These are phyloP conservation scores for Eupleurogrammus muticus DNA, from an alignment of 2,797 vertebrate species.

Conservation along the genomic window DNA sequence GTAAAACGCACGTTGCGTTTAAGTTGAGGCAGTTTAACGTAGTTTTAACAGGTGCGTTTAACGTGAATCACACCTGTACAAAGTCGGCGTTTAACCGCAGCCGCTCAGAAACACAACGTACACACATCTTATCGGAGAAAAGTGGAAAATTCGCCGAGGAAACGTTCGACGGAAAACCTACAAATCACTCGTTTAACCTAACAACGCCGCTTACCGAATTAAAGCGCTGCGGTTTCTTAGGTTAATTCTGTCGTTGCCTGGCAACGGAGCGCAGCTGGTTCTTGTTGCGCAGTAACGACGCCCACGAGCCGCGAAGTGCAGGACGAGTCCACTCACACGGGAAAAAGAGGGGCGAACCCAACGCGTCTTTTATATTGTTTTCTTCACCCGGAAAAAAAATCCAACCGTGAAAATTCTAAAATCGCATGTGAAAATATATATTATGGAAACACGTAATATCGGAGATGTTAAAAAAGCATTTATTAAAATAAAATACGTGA, in stretches of 20 bases:
- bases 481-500: neutral
- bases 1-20: neutral
- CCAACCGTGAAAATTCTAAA: accelerated
- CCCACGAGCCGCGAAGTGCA: conserved; percentile 16
- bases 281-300: conserved; percentile 54
- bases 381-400: accelerated
- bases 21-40: neutral
- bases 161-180: neutral
- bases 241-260: conserved; percentile 51
- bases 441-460: accelerated
- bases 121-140: neutral
- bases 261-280: conserved; percentile 52
- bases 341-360: neutral
- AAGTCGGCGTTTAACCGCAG: neutral
- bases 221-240: neutral
- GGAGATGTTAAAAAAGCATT: accelerated
- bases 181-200: neutral
- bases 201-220: conserved; percentile 28
- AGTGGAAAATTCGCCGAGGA: neutral
- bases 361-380: neutral
- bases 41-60: conserved; percentile 24
- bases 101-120: neutral
- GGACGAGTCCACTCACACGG: conserved; percentile 55
- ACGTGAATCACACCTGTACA: conserved; percentile 13
- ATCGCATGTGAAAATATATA: accelerated